Evolutionary conservation across 2,888 invertebrate species (phyloP), one percentile per base, ranked within the genome.

Genomic region (Prionchulus punctatus): DNA sequence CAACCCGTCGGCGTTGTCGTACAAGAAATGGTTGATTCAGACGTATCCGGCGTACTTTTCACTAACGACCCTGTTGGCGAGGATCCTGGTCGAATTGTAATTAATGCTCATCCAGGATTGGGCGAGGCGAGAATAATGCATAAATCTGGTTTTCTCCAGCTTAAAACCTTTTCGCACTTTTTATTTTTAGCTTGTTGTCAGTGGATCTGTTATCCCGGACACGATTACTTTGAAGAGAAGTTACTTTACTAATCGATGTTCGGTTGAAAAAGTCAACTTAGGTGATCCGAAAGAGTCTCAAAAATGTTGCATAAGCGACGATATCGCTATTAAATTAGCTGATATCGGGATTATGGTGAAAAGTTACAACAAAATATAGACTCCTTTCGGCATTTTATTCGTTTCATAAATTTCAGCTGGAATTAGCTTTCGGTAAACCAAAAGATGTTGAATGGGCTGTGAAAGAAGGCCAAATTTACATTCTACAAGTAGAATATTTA

Each of bases 371-470:
- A n/a, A n/a, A n/a, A n/a, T n/a, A n/a, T n/a, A n/a, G 36, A 36
- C 7, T 12, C 12, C 36, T 36, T 18, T 36, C 18, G 36, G 18
- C 18, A 36, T 7, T 36, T 7, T 36, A 7, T 36, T 18, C 18
- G 18, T 36, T 36, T 18, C 36, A 36, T 12, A 36, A 36, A 36
- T 36, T 7, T 7, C 36, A 18, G 12, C 36, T 36, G 36, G 18
- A 36, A 12, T 36, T 36, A 18, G 18, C 7, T 12, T 12, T 82
- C 75, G 83, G 82, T 0, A 77, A 78, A 1, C 79, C 82, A 0
- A 76, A 84, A 61, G 86, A 87, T 67, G 80, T 88, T 55, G 87
- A 88, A 72, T 88, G 86, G 83, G 85, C 85, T 12, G 71, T 84
- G 45, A 71, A 70, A 58, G 73, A 79, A 66, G 81, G 81, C 63